phyloP scores from a whole-genome alignment of 2,113 vertebrate species.

The Oreochromis tanganicae region DNA sequence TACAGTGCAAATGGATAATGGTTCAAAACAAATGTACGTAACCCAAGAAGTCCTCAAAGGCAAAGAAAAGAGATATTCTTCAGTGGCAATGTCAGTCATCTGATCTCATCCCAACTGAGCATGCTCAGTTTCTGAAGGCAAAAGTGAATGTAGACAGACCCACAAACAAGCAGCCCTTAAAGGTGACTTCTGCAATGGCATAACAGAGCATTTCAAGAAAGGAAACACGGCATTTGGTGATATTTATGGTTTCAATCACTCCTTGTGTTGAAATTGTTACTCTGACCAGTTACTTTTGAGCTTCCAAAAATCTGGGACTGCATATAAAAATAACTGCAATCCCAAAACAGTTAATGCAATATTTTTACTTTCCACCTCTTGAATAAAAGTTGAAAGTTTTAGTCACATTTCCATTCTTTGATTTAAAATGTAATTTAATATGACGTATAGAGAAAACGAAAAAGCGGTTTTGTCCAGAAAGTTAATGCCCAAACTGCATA shows the following conservation, averaged over 20 bases:
- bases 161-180: background rate
- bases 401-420: background rate
- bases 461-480: background rate
- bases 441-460: accelerated
- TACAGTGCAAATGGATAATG: background rate
- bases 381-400: background rate
- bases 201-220: background rate
- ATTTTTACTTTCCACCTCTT: background rate
- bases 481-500: background rate
- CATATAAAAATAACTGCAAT: background rate
- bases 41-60: background rate
- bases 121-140: background rate
- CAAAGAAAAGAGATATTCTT: background rate
- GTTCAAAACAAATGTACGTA: background rate
- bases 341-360: background rate
- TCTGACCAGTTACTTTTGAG: background rate
- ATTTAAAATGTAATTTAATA: background rate
- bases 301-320: background rate
- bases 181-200: background rate
- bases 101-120: background rate
- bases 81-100: background rate
- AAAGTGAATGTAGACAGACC: background rate
- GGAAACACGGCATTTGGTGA: background rate
- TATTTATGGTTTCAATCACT: background rate
- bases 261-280: background rate